Base-by-base conservation (phyloP, 1,140 invertebrate species). In the Drosophila hydei region DNA sequence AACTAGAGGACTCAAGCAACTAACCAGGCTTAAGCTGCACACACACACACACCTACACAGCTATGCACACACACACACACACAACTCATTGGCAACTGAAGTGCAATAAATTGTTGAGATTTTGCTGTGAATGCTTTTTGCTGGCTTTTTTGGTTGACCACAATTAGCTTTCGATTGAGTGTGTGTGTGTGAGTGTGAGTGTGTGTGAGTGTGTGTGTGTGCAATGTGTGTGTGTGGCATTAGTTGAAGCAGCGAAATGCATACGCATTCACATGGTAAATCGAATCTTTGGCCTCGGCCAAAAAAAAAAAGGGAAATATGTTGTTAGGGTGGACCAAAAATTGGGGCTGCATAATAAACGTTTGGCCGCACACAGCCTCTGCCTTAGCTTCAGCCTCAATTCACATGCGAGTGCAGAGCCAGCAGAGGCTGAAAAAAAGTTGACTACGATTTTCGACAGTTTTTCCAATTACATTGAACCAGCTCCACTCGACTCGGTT, bases 21-120 rank as follows among this genome's bases (percentile, higher is more conserved):
- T 33, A 11, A 6, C 25, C 25, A 21, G 23, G 7, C 60, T 47
- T 27, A 25, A 33, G 9, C 27, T 38, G 4, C 50, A 18, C 12
- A 16, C 38, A 42, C 33, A 8, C 52, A 40, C 18, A 2, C 51
- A 38, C 51, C 12, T 7, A 7, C 30, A 33, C 48, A 5, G 1
- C 18, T 4, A 42, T 25, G 11, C 23, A 16, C 18, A 59, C 43
- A 33, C 14, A 58, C 36, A 58, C 14, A 5, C 18, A 23, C 40
- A 12, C 7, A 25, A 45, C 14, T 36, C 45, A 54, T 52, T 60
- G 40, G 52, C 56, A 61, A 72, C 14, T 55, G 56, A 60, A 67
- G 30, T 72, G 64, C 64, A 61, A 68, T 72, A 72, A 60, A 72
- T 69, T 72, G 64, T 61, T 61, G 56, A 61, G 70, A 72, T 67